Conservation (phyloP, 2,888 invertebrate genomes). For the Mechanitis mazaeus region DNA sequence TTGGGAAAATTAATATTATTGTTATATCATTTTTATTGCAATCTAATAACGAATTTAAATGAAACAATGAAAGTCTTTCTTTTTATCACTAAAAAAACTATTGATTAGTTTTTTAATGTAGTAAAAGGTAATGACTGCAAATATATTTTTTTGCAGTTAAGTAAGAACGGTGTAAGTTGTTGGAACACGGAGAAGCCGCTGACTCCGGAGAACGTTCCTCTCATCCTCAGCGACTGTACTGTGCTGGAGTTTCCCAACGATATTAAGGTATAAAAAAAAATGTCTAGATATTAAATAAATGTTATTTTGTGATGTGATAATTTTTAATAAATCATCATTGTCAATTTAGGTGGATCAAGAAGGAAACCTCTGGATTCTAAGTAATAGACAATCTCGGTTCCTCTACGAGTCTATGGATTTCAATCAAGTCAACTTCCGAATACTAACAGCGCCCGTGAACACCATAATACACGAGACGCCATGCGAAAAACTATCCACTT, state of each 20-base stretch:
- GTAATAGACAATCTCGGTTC: constrained; percentile 85
- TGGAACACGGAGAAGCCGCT: constrained; percentile 82
- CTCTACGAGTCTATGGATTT: constrained; percentile 79
- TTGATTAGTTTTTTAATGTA: too few species aligned
- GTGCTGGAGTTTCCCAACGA: constrained; percentile 85
- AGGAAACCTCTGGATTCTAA: constrained; percentile 83
- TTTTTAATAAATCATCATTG: background rate
- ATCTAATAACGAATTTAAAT: too few species aligned
- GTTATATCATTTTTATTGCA: too few species aligned
- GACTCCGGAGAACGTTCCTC: constrained; percentile 74
- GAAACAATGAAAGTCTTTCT: too few species aligned
- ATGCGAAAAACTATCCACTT: constrained; percentile 48
- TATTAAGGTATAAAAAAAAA: constrained; percentile 68
- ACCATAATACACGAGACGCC: constrained; percentile 69
- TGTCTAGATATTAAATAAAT: too few species aligned
- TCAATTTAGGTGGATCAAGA: constrained; percentile 71
- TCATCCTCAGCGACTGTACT: constrained; percentile 81
- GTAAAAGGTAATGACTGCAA: too few species aligned
- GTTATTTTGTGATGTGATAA: background rate
- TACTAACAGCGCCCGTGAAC: constrained; percentile 64
- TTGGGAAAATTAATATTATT: too few species aligned
- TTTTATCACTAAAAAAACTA: too few species aligned
- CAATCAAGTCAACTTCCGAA: constrained; percentile 80
- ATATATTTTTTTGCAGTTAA: constrained; percentile 54
- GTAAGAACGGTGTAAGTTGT: constrained; percentile 84